Conservation (phyloP, 2,113 vertebrate species). For the Eurypyga helias region DNA sequence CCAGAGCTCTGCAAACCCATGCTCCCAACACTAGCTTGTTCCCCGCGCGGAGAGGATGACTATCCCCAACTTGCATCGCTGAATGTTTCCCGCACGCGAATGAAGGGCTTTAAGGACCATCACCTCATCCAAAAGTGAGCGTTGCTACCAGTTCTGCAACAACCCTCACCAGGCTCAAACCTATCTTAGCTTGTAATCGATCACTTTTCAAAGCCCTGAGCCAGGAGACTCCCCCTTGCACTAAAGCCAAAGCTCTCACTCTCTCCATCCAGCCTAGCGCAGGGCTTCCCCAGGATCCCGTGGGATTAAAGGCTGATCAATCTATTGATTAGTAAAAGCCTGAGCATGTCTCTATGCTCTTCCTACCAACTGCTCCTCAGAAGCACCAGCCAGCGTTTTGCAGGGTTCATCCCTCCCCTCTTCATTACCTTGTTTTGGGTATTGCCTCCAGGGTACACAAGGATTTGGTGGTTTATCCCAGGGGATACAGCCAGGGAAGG, state of each 20-base stretch:
- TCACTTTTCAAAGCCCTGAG: background rate
- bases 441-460: background rate
- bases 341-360: fast-evolving
- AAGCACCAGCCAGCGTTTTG: fast-evolving
- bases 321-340: background rate
- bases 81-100: background rate
- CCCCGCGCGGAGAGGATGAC: background rate
- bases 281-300: background rate
- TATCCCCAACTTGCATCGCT: background rate
- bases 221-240: background rate
- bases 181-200: background rate
- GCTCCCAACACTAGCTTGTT: background rate
- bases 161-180: background rate
- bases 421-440: background rate
- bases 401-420: background rate
- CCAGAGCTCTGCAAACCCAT: background rate
- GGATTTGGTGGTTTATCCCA: background rate
- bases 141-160: background rate
- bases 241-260: background rate
- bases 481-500: background rate
- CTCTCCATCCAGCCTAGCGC: background rate
- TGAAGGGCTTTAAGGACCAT: background rate
- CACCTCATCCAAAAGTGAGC: background rate
- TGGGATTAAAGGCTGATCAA: background rate
- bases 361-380: background rate